Evolutionary conservation across 1,140 invertebrate species (phyloP), one percentile per base, ranked within the genome.

Genomic region (Trachymyrmex septentrionalis): DNA sequence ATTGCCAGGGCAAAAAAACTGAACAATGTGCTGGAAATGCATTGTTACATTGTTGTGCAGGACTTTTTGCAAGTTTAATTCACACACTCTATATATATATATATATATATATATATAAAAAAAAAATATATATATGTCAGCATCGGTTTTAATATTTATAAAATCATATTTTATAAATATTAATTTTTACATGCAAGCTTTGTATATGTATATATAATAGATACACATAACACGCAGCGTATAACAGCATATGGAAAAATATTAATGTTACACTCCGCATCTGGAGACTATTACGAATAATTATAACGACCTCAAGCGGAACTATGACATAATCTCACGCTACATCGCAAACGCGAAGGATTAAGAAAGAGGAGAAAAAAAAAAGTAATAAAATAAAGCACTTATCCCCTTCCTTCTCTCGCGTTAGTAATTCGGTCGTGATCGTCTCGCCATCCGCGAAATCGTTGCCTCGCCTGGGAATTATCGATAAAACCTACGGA

Each of bases 401-500:
- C 38, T 2, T 50, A 21, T 1, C 21, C 5, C 1, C 27, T 64
- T 30, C 30, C 19, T 44, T 10, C 48, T 12, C 48, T 48, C 12
- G 55, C 19, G 67, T 48, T 38, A 7, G 34, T 75, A 75, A 84
- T 84, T 73, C 69, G 55, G 19, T 53, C 38, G 3, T 27, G 67
- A 84, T 84, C 44, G 69, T 16, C 38, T 24, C 55, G 24, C 27
- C 55, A 57, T 75, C 38, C 80, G 80, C 80, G 80, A 82, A 72
- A 72, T 48, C 38, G 55, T 34, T 59, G 38, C 38, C 48, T 84
- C 55, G n/a, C n/a, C 38, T 57, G 27, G 9, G 55, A 75, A 84
- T 75, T 84, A 84, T 84, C 80, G 80, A 84, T 34, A 84, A 84
- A 84, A 75, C 69, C 69, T 48, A 38, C 63, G 80, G 69, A 61